These are phyloP conservation scores for Kradibia gibbosae DNA, from an alignment of 1,140 invertebrate species.

Conservation along the genomic window DNA sequence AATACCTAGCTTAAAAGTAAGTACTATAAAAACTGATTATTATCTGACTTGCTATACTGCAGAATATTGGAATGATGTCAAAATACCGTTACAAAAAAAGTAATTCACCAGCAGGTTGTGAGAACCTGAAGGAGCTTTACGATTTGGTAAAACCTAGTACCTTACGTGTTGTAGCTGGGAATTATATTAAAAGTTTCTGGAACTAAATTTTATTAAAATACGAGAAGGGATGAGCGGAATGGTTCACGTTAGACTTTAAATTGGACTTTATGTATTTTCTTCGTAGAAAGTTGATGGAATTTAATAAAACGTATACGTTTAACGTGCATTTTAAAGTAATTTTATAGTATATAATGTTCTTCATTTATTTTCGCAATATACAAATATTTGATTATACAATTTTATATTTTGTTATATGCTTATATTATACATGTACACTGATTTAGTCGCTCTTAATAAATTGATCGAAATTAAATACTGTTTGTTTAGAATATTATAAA, in stretches of 20 bases:
- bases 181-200: slow-evolving; percentile 49
- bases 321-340: neutral
- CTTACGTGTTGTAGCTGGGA: slow-evolving; percentile 30
- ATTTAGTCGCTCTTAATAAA: neutral
- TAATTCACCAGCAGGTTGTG: slow-evolving; percentile 37
- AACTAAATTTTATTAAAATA: slow-evolving; percentile 49
- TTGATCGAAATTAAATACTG: neutral
- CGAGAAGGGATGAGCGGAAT: slow-evolving; percentile 35
- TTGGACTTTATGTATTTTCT: slow-evolving; percentile 47
- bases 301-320: slow-evolving; percentile 40
- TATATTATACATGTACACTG: too few relatives aligned
- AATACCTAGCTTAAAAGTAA: neutral
- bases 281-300: slow-evolving; percentile 33
- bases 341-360: too few relatives aligned
- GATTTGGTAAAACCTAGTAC: slow-evolving; percentile 44
- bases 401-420: neutral
- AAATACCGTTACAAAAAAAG: slow-evolving; percentile 40
- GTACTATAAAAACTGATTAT: slow-evolving; percentile 11
- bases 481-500: slow-evolving; percentile 4
- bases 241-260: slow-evolving; percentile 37
- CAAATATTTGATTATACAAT: neutral
- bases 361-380: neutral
- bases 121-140: slow-evolving; percentile 40
- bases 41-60: neutral
- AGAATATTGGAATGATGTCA: slow-evolving; percentile 26